Conservation (phyloP, 2,888 invertebrate species). For the Epinotia nisella region DNA sequence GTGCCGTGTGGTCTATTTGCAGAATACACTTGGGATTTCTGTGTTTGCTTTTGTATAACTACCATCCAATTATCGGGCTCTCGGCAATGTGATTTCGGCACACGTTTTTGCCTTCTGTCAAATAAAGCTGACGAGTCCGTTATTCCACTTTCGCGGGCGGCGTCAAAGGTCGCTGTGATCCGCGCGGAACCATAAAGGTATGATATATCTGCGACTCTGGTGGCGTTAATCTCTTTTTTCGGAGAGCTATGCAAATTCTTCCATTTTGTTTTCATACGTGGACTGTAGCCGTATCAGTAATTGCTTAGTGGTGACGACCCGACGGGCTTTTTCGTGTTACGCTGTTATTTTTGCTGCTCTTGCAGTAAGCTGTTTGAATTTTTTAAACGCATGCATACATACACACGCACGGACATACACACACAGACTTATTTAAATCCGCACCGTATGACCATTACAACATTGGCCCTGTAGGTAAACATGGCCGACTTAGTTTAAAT, state of each 20-base stretch:
- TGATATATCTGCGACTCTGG: constrained; percentile 13
- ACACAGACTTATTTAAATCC: too few species aligned
- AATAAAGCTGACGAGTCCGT: constrained; percentile 25
- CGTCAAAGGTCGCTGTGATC: constrained; percentile 12
- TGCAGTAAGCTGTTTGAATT: too few species aligned
- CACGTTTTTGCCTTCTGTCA: constrained; percentile 10
- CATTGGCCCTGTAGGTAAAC: too few species aligned
- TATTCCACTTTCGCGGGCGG: constrained; percentile 19
- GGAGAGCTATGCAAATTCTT: constrained; percentile 21
- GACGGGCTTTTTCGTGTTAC: background rate
- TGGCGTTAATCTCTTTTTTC: constrained; percentile 27
- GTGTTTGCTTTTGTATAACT: constrained; percentile 7
- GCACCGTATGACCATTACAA: too few species aligned
- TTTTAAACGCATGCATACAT: too few species aligned
- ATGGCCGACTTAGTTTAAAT: too few species aligned
- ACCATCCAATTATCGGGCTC: constrained; percentile 8
- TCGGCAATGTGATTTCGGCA: constrained; percentile 12
- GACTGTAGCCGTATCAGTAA: background rate
- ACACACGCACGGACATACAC: too few species aligned
- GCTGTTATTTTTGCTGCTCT: background rate
- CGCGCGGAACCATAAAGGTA: constrained; percentile 1
- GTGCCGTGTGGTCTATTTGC: background rate
- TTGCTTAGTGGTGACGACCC: background rate
- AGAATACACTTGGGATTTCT: background rate
- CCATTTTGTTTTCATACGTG: constrained; percentile 4